These are phyloP conservation scores for Dilophus febrilis DNA, from an alignment of 2,888 invertebrate species.

Conservation along the genomic window DNA sequence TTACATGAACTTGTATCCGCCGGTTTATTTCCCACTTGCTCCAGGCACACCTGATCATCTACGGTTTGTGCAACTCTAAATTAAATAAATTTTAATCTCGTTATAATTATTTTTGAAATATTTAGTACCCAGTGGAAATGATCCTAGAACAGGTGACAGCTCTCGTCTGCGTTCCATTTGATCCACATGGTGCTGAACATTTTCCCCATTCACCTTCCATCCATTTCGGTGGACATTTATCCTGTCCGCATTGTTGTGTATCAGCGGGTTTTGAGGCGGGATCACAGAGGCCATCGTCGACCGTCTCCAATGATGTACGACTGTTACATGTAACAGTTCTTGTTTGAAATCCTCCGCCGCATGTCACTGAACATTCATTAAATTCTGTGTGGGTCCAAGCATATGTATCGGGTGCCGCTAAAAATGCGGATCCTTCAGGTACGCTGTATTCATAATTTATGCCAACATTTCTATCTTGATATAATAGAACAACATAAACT, in stretches of 20 bases:
- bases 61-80: slow-evolving; percentile 45
- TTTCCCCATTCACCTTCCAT: slow-evolving; percentile 57
- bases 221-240: slow-evolving; percentile 72
- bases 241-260: slow-evolving; percentile 52
- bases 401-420: slow-evolving; percentile 53
- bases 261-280: slow-evolving; percentile 50
- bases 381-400: slow-evolving; percentile 58
- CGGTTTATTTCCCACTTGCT: slow-evolving; percentile 50
- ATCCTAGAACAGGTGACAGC: slow-evolving; percentile 67
- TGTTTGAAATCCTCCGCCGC: slow-evolving; percentile 76
- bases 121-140: slow-evolving; percentile 43
- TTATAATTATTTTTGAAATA: neutral
- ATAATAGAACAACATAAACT: slow-evolving; percentile 65
- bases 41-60: slow-evolving; percentile 55
- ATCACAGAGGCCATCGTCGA: slow-evolving; percentile 64
- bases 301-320: slow-evolving; percentile 49
- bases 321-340: slow-evolving; percentile 69
- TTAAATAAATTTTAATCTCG: neutral
- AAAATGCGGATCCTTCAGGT: slow-evolving; percentile 49
- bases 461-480: slow-evolving; percentile 70
- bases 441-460: slow-evolving; percentile 82
- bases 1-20: slow-evolving; percentile 54
- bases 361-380: slow-evolving; percentile 64
- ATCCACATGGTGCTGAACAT: slow-evolving; percentile 70
- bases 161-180: slow-evolving; percentile 50